phyloP scores from a whole-genome alignment of 2,888 invertebrate species.

The Nephrotoma appendiculata region DNA sequence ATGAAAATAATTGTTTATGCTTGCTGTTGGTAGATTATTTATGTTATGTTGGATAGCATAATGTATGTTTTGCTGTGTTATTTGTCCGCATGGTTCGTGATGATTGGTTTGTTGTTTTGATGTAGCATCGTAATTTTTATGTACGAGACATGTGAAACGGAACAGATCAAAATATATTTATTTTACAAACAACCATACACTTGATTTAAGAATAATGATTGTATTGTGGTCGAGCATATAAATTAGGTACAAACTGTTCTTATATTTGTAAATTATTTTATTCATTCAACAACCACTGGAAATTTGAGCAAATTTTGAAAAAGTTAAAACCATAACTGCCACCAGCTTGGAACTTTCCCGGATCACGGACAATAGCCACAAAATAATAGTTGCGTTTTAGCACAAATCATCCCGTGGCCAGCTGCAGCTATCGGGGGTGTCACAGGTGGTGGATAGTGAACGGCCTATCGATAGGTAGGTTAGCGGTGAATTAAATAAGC shows the following conservation, averaged over 20 bases:
- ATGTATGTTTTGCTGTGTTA: neutral
- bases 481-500: too few species aligned
- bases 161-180: neutral
- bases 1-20: neutral
- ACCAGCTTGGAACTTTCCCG: too few species aligned
- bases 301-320: too few species aligned
- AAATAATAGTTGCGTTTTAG: too few species aligned
- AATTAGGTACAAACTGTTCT: neutral
- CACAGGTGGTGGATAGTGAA: too few species aligned
- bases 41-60: neutral
- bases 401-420: too few species aligned
- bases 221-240: neutral
- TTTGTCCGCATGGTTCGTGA: neutral
- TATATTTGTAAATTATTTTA: too few species aligned
- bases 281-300: too few species aligned
- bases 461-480: too few species aligned
- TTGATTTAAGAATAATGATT: neutral
- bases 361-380: too few species aligned
- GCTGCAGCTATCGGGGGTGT: too few species aligned
- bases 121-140: neutral
- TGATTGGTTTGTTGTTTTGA: neutral
- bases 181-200: neutral
- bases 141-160: neutral
- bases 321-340: too few species aligned
- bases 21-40: neutral